Evolutionary conservation across 1,140 invertebrate genomes (phyloP), one percentile per base, ranked within the genome.

Genomic region (Panonychus citri): DNA sequence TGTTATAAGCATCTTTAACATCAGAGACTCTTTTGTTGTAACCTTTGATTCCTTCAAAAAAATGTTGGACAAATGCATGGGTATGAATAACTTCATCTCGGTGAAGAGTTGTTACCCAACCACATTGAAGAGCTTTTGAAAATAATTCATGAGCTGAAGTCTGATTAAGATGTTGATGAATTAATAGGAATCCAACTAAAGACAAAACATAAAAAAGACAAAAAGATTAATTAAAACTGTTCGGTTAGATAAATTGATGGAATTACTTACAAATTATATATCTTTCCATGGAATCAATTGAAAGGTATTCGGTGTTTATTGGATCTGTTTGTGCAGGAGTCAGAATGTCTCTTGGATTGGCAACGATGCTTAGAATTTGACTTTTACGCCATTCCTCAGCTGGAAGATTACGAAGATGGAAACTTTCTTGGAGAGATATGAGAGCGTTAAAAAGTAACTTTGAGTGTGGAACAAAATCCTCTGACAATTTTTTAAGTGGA

Each of bases 51-150:
- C 81, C 77, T 67, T 99, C 94, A 70, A 98, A 95, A 67, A 86
- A 95, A 39, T 75, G 74, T 66, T 86, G 83, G 59, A 97, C 82
- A 64, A 91, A 95, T 25, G 84, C 78, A 71, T 98, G 93, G 59
- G 91, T 89, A 63, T 90, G 83, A 53, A 98, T 77, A 0, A 96
- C 87, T 75, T 99, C 95, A 75, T 99, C 95, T 53, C 94, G 75
- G 67, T 96, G 98, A 3, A 99, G 70, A 13, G 86, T 83, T 26
- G 94, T 74, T 3, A 95, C 88, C 83, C 93, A 94, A 17, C 85
- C 82, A 27, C 83, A 87, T 66, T 94, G 85, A 10, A 99, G 69
- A 10, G 90, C 86, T 59, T 79, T 81, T 5, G 83, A 77, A 82
- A 89, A 97, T 63, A 98, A 77, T 65, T 88, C 85, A 66, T 81